Evolutionary conservation across 2,888 invertebrate genomes (phyloP), one percentile per base, ranked within the genome.

Genomic region (Caenorhabditis wallacei): DNA sequence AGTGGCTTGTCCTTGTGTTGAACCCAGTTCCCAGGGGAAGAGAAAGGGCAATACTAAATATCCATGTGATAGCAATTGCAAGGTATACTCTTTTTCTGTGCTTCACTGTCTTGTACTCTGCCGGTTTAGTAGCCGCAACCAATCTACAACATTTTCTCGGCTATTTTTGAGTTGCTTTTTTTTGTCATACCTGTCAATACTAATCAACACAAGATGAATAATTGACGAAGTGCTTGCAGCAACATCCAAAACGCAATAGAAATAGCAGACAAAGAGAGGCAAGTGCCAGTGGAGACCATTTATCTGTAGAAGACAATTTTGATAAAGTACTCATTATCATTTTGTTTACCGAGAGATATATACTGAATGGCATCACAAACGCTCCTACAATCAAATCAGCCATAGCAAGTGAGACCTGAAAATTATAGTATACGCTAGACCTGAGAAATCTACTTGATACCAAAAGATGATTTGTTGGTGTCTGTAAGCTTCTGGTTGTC

Each of bases 161-260:
- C 30, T 53, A 30, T 48, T 26, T 81, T 57, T 54, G 26, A 16
- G n/a, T n/a, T n/a, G n/a, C n/a, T n/a, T n/a, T n/a, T n/a, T n/a
- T n/a, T n/a, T 63, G 18, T 56, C 16, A 26, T 57, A 91, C 91
- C 91, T 85, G 82, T 92, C 92, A 59, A 92, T 90, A 72, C 90
- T 90, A 24, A 92, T 92, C 51, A 91, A 70, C 16, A 92, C 90
- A 10, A 92, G 84, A 87, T 92, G 92, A 61, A 91, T 87, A 66
- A 92, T 92, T n/a, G 92, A 92, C 10, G 90, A 88, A 7, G 92
- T 92, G 54, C 90, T 90, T 20, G 91, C 92, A 22, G 90, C 86
- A 18, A 92, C 92, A 80, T 92, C 92, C 63, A 90, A 40, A 40
- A 90, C 88, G 68, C 90, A 89, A 83, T 90, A 92, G 74, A 92